Base-by-base conservation (phyloP, 2,888 invertebrate species). In the Unio pictorum region DNA sequence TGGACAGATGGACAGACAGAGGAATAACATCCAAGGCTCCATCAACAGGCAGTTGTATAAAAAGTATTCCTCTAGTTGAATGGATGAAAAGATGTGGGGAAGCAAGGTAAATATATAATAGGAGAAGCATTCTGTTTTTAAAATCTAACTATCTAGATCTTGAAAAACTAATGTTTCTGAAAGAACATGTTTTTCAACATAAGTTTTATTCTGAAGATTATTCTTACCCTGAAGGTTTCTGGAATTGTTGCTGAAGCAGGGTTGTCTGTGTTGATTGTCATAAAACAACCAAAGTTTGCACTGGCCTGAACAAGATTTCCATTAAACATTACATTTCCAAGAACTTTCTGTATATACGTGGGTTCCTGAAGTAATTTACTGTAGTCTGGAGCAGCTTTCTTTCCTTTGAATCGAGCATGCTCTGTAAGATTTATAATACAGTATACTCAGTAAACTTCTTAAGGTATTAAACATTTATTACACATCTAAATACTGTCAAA, bases 271-370 rank as follows among this genome's bases (percentile, higher is more conserved):
- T 84, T 87, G 56, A 88, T 64, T 7, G 88, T 86, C 87, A 89
- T 86, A 75, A 89, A 89, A 69, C 88, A 89, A n/a, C 87, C 88
- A 74, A 81, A 88, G 80, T 85, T 88, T 59, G 85, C 79, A 68
- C 80, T 86, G 69, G 89, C 88, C 61, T 81, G 80, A 30, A 89
- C 76, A 54, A 89, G 83, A 66, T 85, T 86, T 8, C 89, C 89
- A 67, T 86, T 83, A 75, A 88, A 88, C 83, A 87, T 83, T 58
- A 89, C 74, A 75, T 86, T 86, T 23, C 89, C 89, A 54, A 88
- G 78, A 61, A 82, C 79, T n/a, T 75, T 72, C 58, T 83, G 84
- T 59, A 81, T 77, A 74, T 88, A 88, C n/a, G 77, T 73, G 15
- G 83, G 81, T 66, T 86, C 84, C 45, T 81, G 80, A 55, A 82